Percentiles rank a stretch among this genome's conserved stretches.
Evolutionary conservation across 2,797 vertebrate species (phyloP).

Genomic region (Siniperca undulata): DNA sequence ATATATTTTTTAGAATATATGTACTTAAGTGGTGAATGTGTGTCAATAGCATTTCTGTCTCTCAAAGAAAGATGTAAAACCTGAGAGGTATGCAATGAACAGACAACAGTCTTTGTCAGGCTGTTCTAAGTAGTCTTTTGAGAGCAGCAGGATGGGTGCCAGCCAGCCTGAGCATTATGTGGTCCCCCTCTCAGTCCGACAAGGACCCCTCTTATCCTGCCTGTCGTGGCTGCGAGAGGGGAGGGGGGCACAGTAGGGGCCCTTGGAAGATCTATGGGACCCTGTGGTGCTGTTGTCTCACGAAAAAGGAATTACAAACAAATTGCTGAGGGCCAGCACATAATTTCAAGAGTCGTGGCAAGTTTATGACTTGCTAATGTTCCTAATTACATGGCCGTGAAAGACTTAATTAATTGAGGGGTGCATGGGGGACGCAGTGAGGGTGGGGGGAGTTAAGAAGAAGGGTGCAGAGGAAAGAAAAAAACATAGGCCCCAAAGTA

Average conservation of each 20-base stretch:
- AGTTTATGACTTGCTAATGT: constrained; percentile 99
- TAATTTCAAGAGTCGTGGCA: constrained; percentile 99
- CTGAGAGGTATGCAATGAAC: constrained; percentile 29
- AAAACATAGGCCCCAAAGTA: constrained; percentile 68
- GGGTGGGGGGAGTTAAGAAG: constrained; percentile 49
- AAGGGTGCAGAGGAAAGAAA: constrained; percentile 56
- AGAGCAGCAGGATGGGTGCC: constrained; percentile 61
- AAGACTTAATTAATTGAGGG: constrained; percentile 99
- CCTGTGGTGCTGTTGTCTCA: constrained; percentile 95
- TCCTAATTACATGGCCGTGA: constrained; percentile 99
- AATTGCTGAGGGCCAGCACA: constrained; percentile 97
- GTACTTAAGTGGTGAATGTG: too few relatives aligned
- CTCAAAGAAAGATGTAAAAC: constrained; percentile 25
- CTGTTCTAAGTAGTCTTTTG: constrained; percentile 30
- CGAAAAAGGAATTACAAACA: constrained; percentile 98
- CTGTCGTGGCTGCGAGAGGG: constrained; percentile 71
- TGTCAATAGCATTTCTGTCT: not conserved
- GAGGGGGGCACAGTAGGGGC: constrained; percentile 88
- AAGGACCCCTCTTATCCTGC: constrained; percentile 68
- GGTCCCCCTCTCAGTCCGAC: constrained; percentile 64
- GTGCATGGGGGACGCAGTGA: constrained; percentile 44
- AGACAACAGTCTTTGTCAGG: constrained; percentile 20
- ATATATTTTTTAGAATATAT: not conserved
- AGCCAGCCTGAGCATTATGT: constrained; percentile 68
- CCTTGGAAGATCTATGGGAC: constrained; percentile 93